phyloP scores from a whole-genome alignment of 1,140 invertebrate genomes.

The Drosophila micromelanica region DNA sequence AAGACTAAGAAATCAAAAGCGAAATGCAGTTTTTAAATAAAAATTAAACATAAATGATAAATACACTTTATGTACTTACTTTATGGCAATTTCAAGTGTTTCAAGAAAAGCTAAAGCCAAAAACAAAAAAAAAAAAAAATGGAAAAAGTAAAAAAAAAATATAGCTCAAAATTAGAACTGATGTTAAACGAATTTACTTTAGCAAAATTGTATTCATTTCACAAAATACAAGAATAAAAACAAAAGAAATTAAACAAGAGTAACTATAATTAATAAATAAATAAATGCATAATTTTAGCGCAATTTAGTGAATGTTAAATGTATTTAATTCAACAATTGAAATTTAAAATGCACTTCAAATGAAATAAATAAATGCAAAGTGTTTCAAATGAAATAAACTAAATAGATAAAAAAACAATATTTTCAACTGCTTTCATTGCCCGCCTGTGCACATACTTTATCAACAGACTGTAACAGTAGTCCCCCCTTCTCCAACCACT shows the following conservation, averaged over 20 bases:
- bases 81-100: constrained; percentile 77
- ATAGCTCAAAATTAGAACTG: constrained; percentile 79
- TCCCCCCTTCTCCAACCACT: constrained; percentile 18
- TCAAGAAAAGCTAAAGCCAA: constrained; percentile 52
- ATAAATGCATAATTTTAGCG: constrained; percentile 61
- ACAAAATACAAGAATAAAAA: constrained; percentile 47
- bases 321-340: constrained; percentile 68
- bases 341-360: constrained; percentile 76
- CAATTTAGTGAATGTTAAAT: constrained; percentile 79
- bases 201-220: constrained; percentile 82
- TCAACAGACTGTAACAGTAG: constrained; percentile 9
- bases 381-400: constrained; percentile 50
- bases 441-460: not conserved
- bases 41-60: constrained; percentile 27
- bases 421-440: constrained; percentile 23
- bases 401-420: not conserved
- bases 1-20: constrained; percentile 34
- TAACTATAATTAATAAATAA: constrained; percentile 38
- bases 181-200: constrained; percentile 84
- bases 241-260: constrained; percentile 45
- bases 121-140: constrained; percentile 23
- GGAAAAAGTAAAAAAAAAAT: constrained; percentile 35
- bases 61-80: constrained; percentile 66
- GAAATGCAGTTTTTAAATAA: constrained; percentile 37
- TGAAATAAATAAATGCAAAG: constrained; percentile 79